Evolutionary conservation across 2,888 invertebrate species (phyloP).

Genomic region (Thelaira solivaga): DNA sequence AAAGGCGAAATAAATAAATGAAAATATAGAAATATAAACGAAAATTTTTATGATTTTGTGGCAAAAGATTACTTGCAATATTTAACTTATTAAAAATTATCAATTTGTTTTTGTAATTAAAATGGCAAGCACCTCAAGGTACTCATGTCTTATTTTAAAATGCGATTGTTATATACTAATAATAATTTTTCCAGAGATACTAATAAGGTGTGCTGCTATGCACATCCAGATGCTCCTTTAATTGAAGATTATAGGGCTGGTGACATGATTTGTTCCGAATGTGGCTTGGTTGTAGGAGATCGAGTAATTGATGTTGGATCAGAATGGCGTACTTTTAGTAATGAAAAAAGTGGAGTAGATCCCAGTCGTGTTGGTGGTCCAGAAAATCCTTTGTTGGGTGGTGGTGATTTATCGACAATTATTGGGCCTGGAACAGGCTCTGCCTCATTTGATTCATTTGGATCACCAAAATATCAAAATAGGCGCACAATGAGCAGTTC

Average conservation of each 20-base stretch:
- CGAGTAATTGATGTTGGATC: constrained; percentile 99
- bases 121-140: constrained; percentile 68
- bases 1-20: too few relatives aligned
- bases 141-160: too few relatives aligned
- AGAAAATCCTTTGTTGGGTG: constrained; percentile 96
- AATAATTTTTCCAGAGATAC: constrained; percentile 67
- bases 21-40: too few relatives aligned
- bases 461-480: constrained; percentile 86
- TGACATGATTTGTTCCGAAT: constrained; percentile 99
- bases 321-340: constrained; percentile 99
- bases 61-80: too few relatives aligned
- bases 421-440: constrained; percentile 88
- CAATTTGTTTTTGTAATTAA: too few relatives aligned
- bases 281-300: constrained; percentile 99
- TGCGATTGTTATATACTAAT: too few relatives aligned
- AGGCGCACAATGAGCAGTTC: constrained; percentile 92
- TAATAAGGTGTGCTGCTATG: constrained; percentile 91
- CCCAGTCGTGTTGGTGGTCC: constrained; percentile 99
- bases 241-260: constrained; percentile 98
- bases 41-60: too few relatives aligned
- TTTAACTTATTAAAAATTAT: too few relatives aligned
- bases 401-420: constrained; percentile 97
- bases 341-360: constrained; percentile 97
- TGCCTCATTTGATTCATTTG: constrained; percentile 93
- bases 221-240: constrained; percentile 96